Evolutionary conservation across 2,888 invertebrate genomes (phyloP), one percentile per base, ranked within the genome.

Genomic region (Baccha elongata): DNA sequence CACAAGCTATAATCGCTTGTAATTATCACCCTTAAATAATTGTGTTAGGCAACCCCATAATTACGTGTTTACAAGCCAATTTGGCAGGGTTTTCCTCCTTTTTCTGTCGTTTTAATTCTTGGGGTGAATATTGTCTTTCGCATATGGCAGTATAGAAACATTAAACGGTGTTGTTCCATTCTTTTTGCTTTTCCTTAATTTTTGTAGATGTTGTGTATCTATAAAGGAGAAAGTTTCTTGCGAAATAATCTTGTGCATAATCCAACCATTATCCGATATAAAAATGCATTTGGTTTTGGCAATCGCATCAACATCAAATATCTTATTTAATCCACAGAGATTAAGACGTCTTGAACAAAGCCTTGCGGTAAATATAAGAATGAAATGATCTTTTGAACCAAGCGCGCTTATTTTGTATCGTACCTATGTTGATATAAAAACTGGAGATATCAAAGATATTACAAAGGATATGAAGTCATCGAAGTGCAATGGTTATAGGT

Each of bases 31-130:
- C 83, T 83, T 73, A 78, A 69, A 68, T 78, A 78, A 78, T 83
- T 83, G 72, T 83, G 72, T 83, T 83, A 83, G 72, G 72, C 78
- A 83, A 83, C 83, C 81, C 83, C 73, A 83, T 78, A 83, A 78
- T 83, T 83, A 83, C 72, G 83, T 83, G 83, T 83, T 83, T 83
- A 83, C 83, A 83, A 83, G 83, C 83, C 73, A 83, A 83, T 83
- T 83, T 83, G 83, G 83, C 83, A 83, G 73, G 78, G 83, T 68
- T 50, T 50, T 73, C 48, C 62, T 55, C 23, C 21, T 64, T 52
- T 15, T 13, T 26, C 35, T 11, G 23, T 11, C 35, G 15, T 42
- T 15, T 42, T 15, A 0, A 1, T 52, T 60, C n/a, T 48, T 42
- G 64, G 78, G 83, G 83, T 83, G 72, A 72, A 44, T 50, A 35